Evolutionary conservation across 2,113 vertebrate genomes (phyloP).

Genomic region (Charina bottae): DNA sequence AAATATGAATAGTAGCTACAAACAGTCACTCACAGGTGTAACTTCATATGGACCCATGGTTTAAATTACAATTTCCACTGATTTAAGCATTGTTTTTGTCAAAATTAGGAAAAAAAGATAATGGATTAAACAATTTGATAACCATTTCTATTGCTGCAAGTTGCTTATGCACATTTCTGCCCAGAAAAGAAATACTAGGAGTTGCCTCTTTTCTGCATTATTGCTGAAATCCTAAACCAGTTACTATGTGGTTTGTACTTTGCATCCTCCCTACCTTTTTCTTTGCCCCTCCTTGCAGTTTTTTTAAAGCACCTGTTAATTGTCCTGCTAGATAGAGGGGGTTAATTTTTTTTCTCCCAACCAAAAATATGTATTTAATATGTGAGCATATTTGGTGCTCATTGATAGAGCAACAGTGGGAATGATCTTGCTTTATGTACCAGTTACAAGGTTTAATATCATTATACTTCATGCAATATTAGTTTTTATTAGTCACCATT

Average conservation of each 20-base stretch:
- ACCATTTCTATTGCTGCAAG: not conserved
- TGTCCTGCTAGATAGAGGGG: constrained; percentile 22
- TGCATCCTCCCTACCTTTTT: not conserved
- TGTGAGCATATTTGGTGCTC: constrained; percentile 71
- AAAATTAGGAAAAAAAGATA: not conserved
- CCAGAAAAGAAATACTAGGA: not conserved
- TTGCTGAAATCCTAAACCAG: not conserved
- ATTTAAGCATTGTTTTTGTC: not conserved
- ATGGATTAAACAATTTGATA: not conserved
- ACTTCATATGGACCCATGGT: not conserved
- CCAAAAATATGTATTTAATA: constrained; percentile 69
- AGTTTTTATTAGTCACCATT: constrained; percentile 84
- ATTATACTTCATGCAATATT: constrained; percentile 84
- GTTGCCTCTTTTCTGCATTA: not conserved
- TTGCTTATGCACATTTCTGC: not conserved
- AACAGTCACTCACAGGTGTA: not conserved
- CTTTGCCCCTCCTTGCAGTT: not conserved
- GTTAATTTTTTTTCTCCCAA: constrained; percentile 63
- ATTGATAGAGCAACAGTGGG: constrained; percentile 76
- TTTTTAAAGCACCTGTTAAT: constrained; percentile 18
- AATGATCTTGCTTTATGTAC: constrained; percentile 83
- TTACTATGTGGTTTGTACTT: not conserved
- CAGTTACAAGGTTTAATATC: constrained; percentile 84
- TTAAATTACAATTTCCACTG: not conserved
- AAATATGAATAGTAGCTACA: not conserved